Evolutionary conservation across 2,797 vertebrate species (phyloP).

Genomic region (Pseudochaenichthys georgianus): DNA sequence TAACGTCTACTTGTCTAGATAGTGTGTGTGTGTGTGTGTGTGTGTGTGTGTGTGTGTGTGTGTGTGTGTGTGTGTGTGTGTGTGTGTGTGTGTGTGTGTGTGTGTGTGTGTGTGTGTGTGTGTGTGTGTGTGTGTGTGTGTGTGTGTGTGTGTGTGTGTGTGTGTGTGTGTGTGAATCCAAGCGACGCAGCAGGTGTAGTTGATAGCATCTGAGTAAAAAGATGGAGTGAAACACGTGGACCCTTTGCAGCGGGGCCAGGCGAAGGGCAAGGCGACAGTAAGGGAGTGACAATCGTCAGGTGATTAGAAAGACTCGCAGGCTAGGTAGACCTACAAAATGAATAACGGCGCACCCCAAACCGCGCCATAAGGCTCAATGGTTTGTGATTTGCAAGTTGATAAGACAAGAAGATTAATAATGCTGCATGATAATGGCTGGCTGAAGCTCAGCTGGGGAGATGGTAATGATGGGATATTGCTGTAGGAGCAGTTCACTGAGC

Average conservation of each 20-base stretch:
- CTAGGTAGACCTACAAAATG: conserved; percentile 99
- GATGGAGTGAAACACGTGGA: conserved; percentile 52
- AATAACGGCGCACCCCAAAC: conserved; percentile 99
- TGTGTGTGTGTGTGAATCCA: conserved; percentile 3
- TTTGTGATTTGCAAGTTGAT: conserved; percentile 99
- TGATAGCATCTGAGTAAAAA: conserved; percentile 11
- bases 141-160: not conserved
- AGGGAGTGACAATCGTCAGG: conserved; percentile 97
- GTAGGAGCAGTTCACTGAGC: conserved; percentile 95
- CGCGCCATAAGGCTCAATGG: conserved; percentile 99
- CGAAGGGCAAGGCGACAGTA: conserved; percentile 91
- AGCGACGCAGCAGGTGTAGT: not conserved
- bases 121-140: not conserved
- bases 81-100: conserved; percentile 2
- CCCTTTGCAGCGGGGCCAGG: conserved; percentile 83
- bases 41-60: not conserved
- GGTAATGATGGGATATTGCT: conserved; percentile 99
- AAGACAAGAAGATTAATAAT: conserved; percentile 99
- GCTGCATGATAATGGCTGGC: conserved; percentile 98
- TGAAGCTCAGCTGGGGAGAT: conserved; percentile 99
- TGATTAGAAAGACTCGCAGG: conserved; percentile 98
- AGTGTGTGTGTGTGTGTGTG: not conserved
- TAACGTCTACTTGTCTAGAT: not conserved
- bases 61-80: not conserved
- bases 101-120: not conserved